A percentile compares a stretch with the other conserved stretches of the same genome.
Conservation (phyloP, 2,888 invertebrate genomes). For the Eupeodes latifasciatus region DNA sequence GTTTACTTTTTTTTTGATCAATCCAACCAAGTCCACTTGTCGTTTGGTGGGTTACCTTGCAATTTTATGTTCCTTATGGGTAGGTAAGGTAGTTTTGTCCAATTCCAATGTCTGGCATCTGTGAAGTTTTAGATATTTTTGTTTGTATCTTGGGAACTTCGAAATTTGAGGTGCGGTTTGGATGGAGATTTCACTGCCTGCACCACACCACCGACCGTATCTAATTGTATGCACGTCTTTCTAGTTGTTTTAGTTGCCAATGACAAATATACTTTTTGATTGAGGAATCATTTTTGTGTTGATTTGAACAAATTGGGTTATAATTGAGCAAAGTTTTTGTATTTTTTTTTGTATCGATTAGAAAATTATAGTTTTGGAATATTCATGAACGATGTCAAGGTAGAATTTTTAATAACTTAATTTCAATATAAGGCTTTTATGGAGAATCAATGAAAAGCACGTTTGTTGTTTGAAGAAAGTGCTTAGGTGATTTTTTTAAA, state of each 20-base stretch:
- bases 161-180: constrained; percentile 49
- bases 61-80: constrained; percentile 55
- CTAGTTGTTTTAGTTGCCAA: not conserved
- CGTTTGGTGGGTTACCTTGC: constrained; percentile 50
- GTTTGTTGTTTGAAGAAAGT: not conserved
- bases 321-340: not conserved
- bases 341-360: not conserved
- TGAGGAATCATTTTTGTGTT: constrained; percentile 16
- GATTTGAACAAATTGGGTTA: constrained; percentile 28
- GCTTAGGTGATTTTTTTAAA: constrained; percentile 4
- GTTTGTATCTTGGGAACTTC: constrained; percentile 15
- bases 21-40: constrained; percentile 39
- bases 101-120: constrained; percentile 26
- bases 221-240: not conserved
- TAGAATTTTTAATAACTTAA: not conserved
- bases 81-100: constrained; percentile 3
- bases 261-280: not conserved
- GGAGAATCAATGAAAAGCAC: constrained; percentile 21
- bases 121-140: constrained; percentile 7
- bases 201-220: not conserved
- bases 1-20: constrained; percentile 2
- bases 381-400: constrained; percentile 52
- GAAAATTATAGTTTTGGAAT: constrained; percentile 24
- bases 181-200: constrained; percentile 4
- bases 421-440: not conserved